Base-by-base conservation (phyloP, 2,113 vertebrate species). In the Aphyosemion australe region DNA sequence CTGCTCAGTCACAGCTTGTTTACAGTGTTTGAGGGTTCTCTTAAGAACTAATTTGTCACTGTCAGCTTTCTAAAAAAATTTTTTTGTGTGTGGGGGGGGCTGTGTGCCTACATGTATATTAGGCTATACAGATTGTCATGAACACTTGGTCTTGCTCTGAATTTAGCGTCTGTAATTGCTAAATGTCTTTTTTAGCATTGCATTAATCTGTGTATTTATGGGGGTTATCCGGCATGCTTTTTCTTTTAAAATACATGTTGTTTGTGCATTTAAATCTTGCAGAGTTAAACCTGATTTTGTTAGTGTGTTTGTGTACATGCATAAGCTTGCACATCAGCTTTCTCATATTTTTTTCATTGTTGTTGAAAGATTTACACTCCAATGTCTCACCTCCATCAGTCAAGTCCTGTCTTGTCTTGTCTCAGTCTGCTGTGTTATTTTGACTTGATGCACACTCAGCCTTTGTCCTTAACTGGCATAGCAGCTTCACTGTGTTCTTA, bases 21-120 rank as follows among this genome's bases (percentile, higher is more conserved):
- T 89, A 85, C 85, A 86, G 72, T 80, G 72, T 74, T 83, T 65
- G 76, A 90, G 83, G 76, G 83, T 82, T 90, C 82, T 88, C 80
- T 87, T 87, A 67, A 82, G 77, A 76, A 34, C 79, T 89, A 84
- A 89, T 91, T 87, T 91, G 88, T 90, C 90, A 88, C 84, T 86
- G 89, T 91, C 89, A 88, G 59, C 62, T 71, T 78, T 75, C 55
- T 12, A 53, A 26, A 7, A n/a, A n/a, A n/a, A n/a, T n/a, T n/a
- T n/a, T n/a, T n/a, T n/a, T 52, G 21, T 56, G 53, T 62, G 42
- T 62, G 50, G n/a, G n/a, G n/a, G n/a, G 64, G 26, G 19, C 11
- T 18, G 31, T 47, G 16, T 63, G 34, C n/a, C n/a, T n/a, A n/a
- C 72, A 51, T 80, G 54, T 61, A 52, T n/a, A n/a, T n/a, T n/a